A percentile compares a stretch with the other conserved stretches of the same genome.
Conservation (phyloP, 2,797 vertebrate species). For the Scolopax bukidnonensis region DNA sequence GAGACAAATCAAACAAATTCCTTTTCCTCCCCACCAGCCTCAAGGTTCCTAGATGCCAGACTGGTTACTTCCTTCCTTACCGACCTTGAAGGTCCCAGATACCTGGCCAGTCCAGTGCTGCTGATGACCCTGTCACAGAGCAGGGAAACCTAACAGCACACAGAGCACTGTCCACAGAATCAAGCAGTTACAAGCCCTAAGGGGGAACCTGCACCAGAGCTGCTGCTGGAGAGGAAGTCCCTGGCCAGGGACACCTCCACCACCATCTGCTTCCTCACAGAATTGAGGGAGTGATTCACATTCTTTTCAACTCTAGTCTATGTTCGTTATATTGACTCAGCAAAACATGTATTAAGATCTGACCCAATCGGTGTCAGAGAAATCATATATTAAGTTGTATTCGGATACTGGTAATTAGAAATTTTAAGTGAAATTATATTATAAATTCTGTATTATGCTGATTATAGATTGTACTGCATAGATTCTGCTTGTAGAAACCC, state of each 20-base stretch:
- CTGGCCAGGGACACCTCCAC: background rate
- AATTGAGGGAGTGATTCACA: rapidly evolving
- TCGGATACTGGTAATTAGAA: background rate
- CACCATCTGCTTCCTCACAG: background rate
- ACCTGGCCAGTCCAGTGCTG: background rate
- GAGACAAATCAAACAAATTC: background rate
- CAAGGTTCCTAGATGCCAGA: background rate
- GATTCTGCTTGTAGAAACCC: background rate
- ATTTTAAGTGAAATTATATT: background rate
- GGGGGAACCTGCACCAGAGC: background rate
- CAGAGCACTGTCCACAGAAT: background rate
- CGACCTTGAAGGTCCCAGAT: background rate
- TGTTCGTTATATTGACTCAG: background rate
- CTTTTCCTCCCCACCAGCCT: background rate
- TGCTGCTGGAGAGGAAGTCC: background rate
- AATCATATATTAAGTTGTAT: background rate
- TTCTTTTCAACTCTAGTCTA: background rate
- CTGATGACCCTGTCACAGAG: background rate
- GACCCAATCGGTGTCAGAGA: background rate
- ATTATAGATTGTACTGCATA: background rate
- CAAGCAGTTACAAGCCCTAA: background rate
- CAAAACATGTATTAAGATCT: background rate
- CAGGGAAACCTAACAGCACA: background rate
- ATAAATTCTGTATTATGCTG: background rate
- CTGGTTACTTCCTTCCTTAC: background rate